Evolutionary conservation across 2,113 vertebrate species (phyloP), one percentile per base, ranked within the genome.

Genomic region (Xerus inauris): DNA sequence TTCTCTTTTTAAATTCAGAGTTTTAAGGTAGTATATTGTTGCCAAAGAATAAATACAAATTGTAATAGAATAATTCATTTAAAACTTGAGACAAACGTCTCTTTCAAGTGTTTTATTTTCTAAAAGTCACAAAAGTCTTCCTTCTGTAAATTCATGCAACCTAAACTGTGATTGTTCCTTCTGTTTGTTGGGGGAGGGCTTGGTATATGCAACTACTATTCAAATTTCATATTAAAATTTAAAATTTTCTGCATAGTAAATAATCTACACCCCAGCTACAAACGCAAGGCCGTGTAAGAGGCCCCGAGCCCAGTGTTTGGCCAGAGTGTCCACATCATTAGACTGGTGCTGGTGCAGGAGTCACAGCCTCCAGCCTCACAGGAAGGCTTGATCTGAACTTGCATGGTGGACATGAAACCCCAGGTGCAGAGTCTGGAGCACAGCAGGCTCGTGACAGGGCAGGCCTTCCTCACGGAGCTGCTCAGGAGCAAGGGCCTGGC

Each of bases 21-120:
- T 88, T 81, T 92, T 57, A 83, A 92, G 67, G 38, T 51, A 19
- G 19, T 51, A 47, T 54, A 54, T 89, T 69, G 42, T 40, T 87
- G 19, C 40, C 35, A 54, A 62, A 62, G 30, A 96, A 80, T 54
- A 86, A 67, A 77, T 42, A 5, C 67, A 71, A 76, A 32, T 54
- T 57, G 77, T 87, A 77, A 92, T 32, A 82, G n/a, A 89, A 85
- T 5, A 62, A 86, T 82, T 95, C 49, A 54, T 22, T 32, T 40
- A 73, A 64, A 89, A 87, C 54, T 45, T 84, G 69, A 77, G 51
- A 79, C 8, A 83, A 89, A 28, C 1, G 11, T 42, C 3, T 90
- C n/a, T 91, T 76, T 73, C 14, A 62, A 86, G 77, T 9, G 87
- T 91, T 95, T 94, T 71, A 59, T 85, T 95, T 93, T 65, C 59